These are phyloP conservation scores for Rhaphigaster nebulosa DNA, from an alignment of 2,888 invertebrate genomes.

Conservation along the genomic window DNA sequence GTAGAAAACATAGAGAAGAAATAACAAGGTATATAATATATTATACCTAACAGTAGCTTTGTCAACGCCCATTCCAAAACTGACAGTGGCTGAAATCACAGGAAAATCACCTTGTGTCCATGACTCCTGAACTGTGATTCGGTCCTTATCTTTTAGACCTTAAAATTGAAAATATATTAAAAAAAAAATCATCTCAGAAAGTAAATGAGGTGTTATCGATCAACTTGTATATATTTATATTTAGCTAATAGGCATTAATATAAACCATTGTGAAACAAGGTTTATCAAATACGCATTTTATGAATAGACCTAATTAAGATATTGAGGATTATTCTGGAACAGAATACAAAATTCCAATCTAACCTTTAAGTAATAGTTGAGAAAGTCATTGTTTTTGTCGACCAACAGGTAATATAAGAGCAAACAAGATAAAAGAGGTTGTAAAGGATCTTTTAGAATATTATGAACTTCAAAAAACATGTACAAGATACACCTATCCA, in stretches of 20 bases:
- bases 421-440: background rate
- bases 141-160: constrained; percentile 81
- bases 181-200: background rate
- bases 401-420: background rate
- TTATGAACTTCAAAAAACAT: background rate
- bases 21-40: background rate
- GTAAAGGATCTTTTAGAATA: background rate
- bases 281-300: background rate
- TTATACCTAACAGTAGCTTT: constrained; percentile 87
- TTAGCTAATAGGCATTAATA: background rate
- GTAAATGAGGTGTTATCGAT: background rate
- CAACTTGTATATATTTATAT: background rate
- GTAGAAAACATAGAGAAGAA: background rate
- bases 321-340: background rate
- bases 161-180: constrained; percentile 56
- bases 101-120: constrained; percentile 93
- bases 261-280: background rate
- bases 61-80: constrained; percentile 99
- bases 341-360: background rate
- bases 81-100: constrained; percentile 96
- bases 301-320: background rate
- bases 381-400: background rate
- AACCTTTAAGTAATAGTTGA: background rate
- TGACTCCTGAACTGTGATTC: constrained; percentile 85
- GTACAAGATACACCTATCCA: background rate